These are phyloP conservation scores for Pherbina coryleti DNA, from an alignment of 2,888 invertebrate species.

Conservation along the genomic window DNA sequence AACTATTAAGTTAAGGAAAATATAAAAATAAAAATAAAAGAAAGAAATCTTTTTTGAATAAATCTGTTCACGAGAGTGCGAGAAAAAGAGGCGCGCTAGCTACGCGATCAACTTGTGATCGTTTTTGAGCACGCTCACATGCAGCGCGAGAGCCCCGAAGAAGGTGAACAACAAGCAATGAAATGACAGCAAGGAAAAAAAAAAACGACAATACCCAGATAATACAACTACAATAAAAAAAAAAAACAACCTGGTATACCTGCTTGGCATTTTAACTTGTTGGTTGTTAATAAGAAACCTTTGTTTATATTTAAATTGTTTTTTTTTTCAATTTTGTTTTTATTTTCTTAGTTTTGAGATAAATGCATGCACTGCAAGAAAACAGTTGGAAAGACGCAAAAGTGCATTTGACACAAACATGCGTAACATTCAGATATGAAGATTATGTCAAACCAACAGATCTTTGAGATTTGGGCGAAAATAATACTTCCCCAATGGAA, in stretches of 20 bases:
- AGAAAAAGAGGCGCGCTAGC: not conserved
- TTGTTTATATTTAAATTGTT: not conserved
- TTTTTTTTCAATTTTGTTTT: not conserved
- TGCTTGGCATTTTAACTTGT: slow-evolving; percentile 39
- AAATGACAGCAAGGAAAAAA: slow-evolving; percentile 33
- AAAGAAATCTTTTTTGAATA: slow-evolving; percentile 30
- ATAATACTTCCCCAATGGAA: not conserved
- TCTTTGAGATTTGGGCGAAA: not conserved
- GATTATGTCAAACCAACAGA: not conserved
- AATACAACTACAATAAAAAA: slow-evolving; percentile 47
- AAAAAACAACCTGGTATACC: slow-evolving; percentile 42
- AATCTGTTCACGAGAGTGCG: slow-evolving; percentile 15
- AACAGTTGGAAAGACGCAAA: not conserved
- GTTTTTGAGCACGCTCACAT: not conserved
- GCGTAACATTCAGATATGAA: not conserved
- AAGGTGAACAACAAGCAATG: slow-evolving; percentile 36
- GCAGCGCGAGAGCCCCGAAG: slow-evolving; percentile 15
- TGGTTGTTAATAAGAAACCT: slow-evolving; percentile 33
- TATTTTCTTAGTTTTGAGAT: not conserved
- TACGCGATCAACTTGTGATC: not conserved
- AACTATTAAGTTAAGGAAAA: slow-evolving; percentile 34
- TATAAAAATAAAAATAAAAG: slow-evolving; percentile 26
- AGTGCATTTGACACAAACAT: not conserved
- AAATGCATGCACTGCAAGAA: slow-evolving; percentile 11
- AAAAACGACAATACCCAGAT: slow-evolving; percentile 30